These are phyloP conservation scores for Spermophilus dauricus DNA, from an alignment of 2,113 vertebrate species.

Conservation along the genomic window DNA sequence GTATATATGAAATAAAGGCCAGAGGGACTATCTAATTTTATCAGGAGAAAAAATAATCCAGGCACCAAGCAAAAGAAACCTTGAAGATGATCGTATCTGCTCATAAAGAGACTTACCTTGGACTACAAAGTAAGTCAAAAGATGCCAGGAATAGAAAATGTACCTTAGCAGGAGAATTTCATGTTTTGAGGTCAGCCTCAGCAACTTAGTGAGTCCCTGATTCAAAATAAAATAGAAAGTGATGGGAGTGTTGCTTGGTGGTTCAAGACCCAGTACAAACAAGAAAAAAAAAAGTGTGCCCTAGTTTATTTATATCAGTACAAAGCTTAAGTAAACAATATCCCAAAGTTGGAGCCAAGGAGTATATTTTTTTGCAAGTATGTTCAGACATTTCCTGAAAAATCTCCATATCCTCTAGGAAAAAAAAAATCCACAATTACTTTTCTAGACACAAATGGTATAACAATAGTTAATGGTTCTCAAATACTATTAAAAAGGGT, in stretches of 20 bases:
- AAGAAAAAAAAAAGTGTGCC: neutral
- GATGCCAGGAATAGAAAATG: slow-evolving; percentile 4
- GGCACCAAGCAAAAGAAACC: slow-evolving; percentile 42
- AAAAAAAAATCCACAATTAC: slow-evolving; percentile 10
- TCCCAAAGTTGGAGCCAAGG: slow-evolving; percentile 14
- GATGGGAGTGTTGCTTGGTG: no score
- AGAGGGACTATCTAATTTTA: neutral
- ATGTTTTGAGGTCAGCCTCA: no score
- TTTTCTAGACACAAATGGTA: slow-evolving; percentile 22
- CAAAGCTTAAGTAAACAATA: slow-evolving; percentile 50
- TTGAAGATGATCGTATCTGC: slow-evolving; percentile 27
- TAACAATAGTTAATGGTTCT: slow-evolving; percentile 45
- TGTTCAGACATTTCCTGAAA: neutral
- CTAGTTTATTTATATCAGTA: neutral
- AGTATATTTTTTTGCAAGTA: slow-evolving; percentile 55
- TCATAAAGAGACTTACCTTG: slow-evolving; percentile 39
- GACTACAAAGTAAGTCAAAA: slow-evolving; percentile 37
- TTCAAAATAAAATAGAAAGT: no score
- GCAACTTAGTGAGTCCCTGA: no score
- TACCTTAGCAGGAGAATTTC: neutral
- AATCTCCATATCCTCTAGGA: neutral
- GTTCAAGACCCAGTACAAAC: no score
- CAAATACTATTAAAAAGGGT: slow-evolving; percentile 42
- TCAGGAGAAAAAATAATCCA: slow-evolving; percentile 42
- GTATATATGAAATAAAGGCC: slow-evolving; percentile 7